A percentile compares a stretch with the other conserved stretches of the same genome.
Conservation (phyloP, 2,888 invertebrate species). For the Epiblema foenella region DNA sequence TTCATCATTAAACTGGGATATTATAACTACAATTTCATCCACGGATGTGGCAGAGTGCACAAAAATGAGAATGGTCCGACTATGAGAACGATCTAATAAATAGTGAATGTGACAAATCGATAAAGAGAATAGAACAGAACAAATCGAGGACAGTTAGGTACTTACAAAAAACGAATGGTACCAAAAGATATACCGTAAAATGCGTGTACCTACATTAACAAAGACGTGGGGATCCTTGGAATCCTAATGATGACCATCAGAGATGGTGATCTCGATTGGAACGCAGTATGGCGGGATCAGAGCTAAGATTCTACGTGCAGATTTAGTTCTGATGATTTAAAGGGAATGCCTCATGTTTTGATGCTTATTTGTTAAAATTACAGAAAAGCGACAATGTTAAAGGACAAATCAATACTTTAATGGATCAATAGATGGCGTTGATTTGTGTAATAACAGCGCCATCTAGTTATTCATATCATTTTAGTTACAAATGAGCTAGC, state of each 20-base stretch:
- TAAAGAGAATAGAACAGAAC: no score
- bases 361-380: no score
- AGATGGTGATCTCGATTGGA: slow-evolving; percentile 18
- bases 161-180: not conserved
- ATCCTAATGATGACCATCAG: not conserved
- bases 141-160: no score
- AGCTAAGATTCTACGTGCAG: slow-evolving; percentile 10
- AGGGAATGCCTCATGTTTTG: not conserved
- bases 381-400: not conserved
- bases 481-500: not conserved
- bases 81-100: not conserved
- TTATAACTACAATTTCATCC: no score
- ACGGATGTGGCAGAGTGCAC: no score
- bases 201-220: slow-evolving; percentile 10
- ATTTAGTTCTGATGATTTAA: not conserved
- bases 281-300: slow-evolving; percentile 40
- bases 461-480: not conserved
- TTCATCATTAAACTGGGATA: no score
- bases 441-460: not conserved
- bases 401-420: not conserved
- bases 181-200: not conserved
- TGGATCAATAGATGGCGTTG: not conserved
- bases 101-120: no score
- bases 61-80: not conserved
- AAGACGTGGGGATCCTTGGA: slow-evolving; percentile 27